Percentiles rank a stretch among this genome's conserved stretches.
phyloP scores from a whole-genome alignment of 2,797 vertebrate genomes.

The Poecilia wingei region DNA sequence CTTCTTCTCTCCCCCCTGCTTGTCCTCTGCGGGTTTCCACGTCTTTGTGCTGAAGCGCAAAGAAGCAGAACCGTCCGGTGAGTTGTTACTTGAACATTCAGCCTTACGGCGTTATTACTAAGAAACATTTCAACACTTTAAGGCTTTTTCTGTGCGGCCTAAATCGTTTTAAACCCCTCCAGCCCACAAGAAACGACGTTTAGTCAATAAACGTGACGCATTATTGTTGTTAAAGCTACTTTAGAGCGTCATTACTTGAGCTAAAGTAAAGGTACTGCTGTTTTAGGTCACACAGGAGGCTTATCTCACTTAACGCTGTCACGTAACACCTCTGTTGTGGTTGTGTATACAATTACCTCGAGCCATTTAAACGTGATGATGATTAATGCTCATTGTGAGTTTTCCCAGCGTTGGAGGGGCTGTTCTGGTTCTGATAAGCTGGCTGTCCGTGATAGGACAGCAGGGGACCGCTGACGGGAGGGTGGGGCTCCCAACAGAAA shows the following conservation, averaged over 20 bases:
- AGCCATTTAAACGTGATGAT: slow-evolving; percentile 45
- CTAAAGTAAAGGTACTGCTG: not conserved
- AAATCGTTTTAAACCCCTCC: not conserved
- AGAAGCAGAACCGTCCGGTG: slow-evolving; percentile 39
- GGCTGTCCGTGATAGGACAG: slow-evolving; percentile 29
- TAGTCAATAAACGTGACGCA: not conserved
- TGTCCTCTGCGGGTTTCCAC: slow-evolving; percentile 22
- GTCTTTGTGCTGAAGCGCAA: slow-evolving; percentile 50
- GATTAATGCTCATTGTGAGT: not conserved
- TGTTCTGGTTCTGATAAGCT: slow-evolving; percentile 49
- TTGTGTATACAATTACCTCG: slow-evolving; percentile 53
- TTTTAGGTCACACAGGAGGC: not conserved
- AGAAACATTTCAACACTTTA: not conserved
- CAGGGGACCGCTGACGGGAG: slow-evolving; percentile 7
- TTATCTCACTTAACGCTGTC: not conserved
- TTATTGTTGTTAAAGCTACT: not conserved
- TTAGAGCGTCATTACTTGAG: not conserved
- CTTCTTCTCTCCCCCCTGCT: not conserved
- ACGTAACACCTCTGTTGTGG: not conserved
- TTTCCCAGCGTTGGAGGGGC: slow-evolving; percentile 49
- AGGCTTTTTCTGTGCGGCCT: not conserved
- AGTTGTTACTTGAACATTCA: slow-evolving; percentile 30
- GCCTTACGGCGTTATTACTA: not conserved
- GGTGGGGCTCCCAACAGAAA: slow-evolving; percentile 41
- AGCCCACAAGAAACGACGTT: not conserved